Evolutionary conservation across 2,888 invertebrate genomes (phyloP), one percentile per base, ranked within the genome.

Genomic region (Sussaba pulchella): DNA sequence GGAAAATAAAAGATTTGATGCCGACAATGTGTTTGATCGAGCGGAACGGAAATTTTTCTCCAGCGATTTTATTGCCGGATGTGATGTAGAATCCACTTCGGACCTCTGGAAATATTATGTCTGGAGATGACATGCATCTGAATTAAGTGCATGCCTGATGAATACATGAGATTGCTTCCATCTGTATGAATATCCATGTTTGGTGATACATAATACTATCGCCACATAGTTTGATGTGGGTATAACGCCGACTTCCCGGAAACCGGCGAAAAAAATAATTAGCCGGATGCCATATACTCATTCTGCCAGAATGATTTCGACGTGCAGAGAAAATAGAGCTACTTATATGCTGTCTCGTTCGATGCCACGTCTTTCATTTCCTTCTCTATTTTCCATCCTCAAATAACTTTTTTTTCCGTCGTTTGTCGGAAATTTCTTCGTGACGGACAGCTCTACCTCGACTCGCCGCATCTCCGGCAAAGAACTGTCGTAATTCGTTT

Each of bases 401-500:
- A 73, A 75, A 80, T 82, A 77, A 84, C 81, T 81, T 71, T 77
- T 73, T 73, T 71, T 54, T 81, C 81, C 71, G 39, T 66, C 54
- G 47, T 57, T 71, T n/a, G 24, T 36, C 45, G 54, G 26, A 43
- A 39, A 39, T 47, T 57, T 57, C 39, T 39, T n/a, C 57, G 31
- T 69, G 69, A 59, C 36, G 24, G 39, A 71, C 45, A 50, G 59
- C 71, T 59, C 71, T 78, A 59, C 66, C 71, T 47, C 84, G 61
- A 71, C 81, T 78, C 79, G 73, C 80, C 79, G 61, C 64, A 73
- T 79, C 67, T 69, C 52, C 84, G 83, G 82, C 83, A 88, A 85
- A 87, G 84, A 87, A 88, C 85, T 88, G 83, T 61, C 78, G 85
- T 88, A 87, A 89, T 89, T 90, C 87, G 86, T 86, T 90, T 88